Base-by-base conservation (phyloP, 2,888 invertebrate genomes). In the Phortica magna region DNA sequence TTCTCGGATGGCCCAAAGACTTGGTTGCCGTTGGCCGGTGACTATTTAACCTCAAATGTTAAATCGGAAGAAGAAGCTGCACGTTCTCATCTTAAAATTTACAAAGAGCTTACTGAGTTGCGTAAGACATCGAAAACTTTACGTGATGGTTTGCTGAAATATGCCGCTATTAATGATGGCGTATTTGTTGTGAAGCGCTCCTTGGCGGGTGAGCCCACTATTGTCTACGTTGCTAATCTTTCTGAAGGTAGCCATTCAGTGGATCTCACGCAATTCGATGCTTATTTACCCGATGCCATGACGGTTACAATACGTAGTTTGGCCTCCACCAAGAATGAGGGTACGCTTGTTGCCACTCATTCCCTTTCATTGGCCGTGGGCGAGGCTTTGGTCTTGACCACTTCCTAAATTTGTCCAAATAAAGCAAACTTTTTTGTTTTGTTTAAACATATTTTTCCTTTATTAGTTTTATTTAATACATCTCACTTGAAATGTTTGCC, bases 21-120 rank as follows among this genome's bases (percentile, higher is more conserved):
- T 0, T 89, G 90, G 90, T 76, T 90, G 6, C 89, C 89, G 0
- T 73, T 90, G 42, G 93, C 95, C 73, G 88, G 91, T 0, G 94
- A 94, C 88, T 95, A 95, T 84, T 83, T 82, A 74, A 91, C 90
- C 0, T 82, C 94, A 0, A 95, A 95, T 84, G 90, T 95, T 42
- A 92, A 92, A 0, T 90, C 83, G 0, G 93, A 95, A 83, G 89
- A 90, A 53, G 72, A 71, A 0, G 89, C 90, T 0, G 4, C 42
- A 0, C 91, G 90, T 65, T 94, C 94, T 14, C 94, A 94, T 88
- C 93, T 94, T 75, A 92, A 93, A 76, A 93, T 94, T 77, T 95
- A 94, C 89, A 93, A 93, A 82, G 91, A 92, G 1, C 87, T 95
- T 59, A 91, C 91, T 0, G 83, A 90, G 0, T 79, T 93, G 12